Base-by-base conservation (phyloP, 1,140 invertebrate genomes). In the Aradophagus sp. region DNA sequence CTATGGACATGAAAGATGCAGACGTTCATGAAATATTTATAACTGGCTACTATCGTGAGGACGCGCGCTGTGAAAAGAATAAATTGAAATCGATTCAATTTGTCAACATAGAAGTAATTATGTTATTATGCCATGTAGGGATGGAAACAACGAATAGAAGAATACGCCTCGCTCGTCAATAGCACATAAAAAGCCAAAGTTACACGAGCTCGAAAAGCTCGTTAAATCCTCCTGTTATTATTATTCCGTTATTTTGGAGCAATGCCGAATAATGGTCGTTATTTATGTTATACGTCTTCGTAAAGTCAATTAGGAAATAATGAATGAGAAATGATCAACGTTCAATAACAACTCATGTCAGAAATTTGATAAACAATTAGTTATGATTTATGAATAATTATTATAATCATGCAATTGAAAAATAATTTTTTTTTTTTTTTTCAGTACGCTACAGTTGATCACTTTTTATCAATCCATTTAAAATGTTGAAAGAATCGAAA, bases 61-160 rank as follows among this genome's bases (percentile, higher is more conserved):
- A 65, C 74, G 63, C 36, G 31, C 59, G 42, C 38, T 59, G 65
- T 83, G 77, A 84, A 84, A 84, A 84, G 83, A 86, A 85, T 84
- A 84, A 77, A 84, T 83, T 80, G 73, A 77, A 76, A 83, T 81
- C 79, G 77, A 84, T 85, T 85, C 83, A 84, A 85, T 85, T 86
- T 85, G 84, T 84, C 83, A 83, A 84, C 80, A 79, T 50, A 73
- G 61, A 62, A 75, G 76, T 86, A 84, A 85, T 86, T 85, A 84
- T 77, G 75, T 82, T 84, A 82, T 85, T 84, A 84, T 84, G 65
- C 77, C 50, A 32, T 36, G 31, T 17, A 26, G 56, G 44, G 67
- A 15, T 56, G 42, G 61, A 56, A 59, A 36, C 42, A 58, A 53
- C 58, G 45, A 62, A 55, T 53, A 68, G 75, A 79, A 66, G 59